Percentiles rank a stretch among this genome's conserved stretches.
Evolutionary conservation across 2,113 vertebrate species (phyloP).

Genomic region (Aphelocoma coerulescens): DNA sequence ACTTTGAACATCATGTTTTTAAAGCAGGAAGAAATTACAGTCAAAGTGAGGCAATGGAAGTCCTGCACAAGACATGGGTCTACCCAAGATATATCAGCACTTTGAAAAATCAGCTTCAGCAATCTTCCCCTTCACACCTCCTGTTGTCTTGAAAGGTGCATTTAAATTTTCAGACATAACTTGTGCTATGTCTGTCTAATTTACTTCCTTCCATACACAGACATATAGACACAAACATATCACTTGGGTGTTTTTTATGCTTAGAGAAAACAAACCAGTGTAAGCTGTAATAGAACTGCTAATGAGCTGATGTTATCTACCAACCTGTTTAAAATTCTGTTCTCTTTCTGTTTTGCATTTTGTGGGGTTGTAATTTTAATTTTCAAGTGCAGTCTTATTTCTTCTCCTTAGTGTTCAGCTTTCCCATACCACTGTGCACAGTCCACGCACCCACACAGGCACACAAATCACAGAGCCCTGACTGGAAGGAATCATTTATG

Average conservation of each 20-base stretch:
- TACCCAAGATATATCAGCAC: neutral
- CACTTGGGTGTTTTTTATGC: neutral
- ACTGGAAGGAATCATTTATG: neutral
- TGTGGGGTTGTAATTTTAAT: constrained; percentile 57
- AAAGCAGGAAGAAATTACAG: neutral
- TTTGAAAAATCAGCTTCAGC: neutral
- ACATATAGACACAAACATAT: constrained; percentile 27
- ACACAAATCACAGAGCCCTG: neutral
- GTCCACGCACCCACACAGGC: neutral
- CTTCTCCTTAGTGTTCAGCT: neutral
- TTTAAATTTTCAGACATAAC: constrained; percentile 39
- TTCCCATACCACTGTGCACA: neutral
- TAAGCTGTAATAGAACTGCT: constrained; percentile 66
- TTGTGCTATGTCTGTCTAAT: constrained; percentile 47
- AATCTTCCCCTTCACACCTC: neutral
- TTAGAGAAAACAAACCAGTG: constrained; percentile 52
- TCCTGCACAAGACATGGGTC: neutral
- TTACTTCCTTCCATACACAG: constrained; percentile 46
- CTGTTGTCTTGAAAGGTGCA: neutral
- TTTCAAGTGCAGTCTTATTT: neutral
- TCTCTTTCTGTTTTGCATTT: constrained; percentile 61
- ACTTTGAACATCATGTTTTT: neutral
- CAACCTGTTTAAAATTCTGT: constrained; percentile 63
- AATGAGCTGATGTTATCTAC: constrained; percentile 71
- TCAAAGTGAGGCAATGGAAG: neutral